Evolutionary conservation across 2,113 vertebrate species (phyloP).

Genomic region (Centrocercus urophasianus): DNA sequence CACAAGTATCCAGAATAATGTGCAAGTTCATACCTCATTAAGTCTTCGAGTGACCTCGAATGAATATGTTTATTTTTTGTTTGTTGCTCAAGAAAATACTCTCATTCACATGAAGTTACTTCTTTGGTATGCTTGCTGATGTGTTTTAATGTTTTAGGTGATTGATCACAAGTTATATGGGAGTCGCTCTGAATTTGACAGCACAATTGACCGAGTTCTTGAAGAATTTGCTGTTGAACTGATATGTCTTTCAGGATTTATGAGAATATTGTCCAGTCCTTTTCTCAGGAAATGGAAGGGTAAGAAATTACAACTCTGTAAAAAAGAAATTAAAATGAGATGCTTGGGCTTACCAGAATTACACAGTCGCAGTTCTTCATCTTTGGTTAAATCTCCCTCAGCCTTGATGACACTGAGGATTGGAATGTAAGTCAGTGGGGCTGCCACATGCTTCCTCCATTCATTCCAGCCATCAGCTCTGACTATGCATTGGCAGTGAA

Average conservation of each 20-base stretch:
- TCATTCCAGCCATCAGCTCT: background rate
- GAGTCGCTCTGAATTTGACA: conserved; percentile 88
- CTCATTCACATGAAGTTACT: background rate
- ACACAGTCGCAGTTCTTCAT: background rate
- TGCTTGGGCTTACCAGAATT: background rate
- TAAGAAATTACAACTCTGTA: background rate
- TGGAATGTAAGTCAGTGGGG: background rate
- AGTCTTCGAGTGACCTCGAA: background rate
- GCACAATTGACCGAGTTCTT: conserved; percentile 85
- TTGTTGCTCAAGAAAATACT: background rate
- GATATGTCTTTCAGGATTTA: conserved; percentile 89
- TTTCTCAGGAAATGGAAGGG: conserved; percentile 91
- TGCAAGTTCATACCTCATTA: background rate
- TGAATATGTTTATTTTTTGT: background rate
- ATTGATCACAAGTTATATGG: conserved; percentile 89
- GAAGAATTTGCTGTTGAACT: conserved; percentile 87
- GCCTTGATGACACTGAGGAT: background rate
- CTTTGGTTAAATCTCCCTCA: background rate
- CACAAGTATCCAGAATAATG: background rate
- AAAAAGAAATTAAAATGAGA: background rate
- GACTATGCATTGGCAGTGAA: background rate
- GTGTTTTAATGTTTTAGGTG: conserved; percentile 73
- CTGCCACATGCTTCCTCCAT: background rate
- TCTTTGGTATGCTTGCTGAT: background rate
- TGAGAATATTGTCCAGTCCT: conserved; percentile 84